Evolutionary conservation across 2,888 invertebrate species (phyloP), one percentile per base, ranked within the genome.

Genomic region (Cosmia trapezina): DNA sequence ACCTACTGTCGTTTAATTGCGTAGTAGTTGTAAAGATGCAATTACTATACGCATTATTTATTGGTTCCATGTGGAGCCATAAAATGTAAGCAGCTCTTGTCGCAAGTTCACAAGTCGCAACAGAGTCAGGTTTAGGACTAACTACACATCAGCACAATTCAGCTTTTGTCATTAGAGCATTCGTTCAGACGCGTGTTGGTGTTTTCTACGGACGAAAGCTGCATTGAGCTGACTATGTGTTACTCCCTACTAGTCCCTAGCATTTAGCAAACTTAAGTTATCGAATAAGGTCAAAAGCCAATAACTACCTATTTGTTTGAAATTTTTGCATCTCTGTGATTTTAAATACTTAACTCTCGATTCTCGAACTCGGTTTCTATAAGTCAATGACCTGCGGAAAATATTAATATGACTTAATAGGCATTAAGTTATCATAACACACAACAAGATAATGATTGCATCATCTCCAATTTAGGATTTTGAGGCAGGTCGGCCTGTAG

Each of bases 401-500:
- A 57, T 28, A 19, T 66, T 63, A 12, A 43, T 49, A 28, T 63
- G n/a, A 54, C 56, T 51, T 49, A 61, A 56, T 49, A 33, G 28
- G 28, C 11, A 70, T 43, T 60, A 22, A 54, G 41, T 60, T 59
- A 61, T 57, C 66, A 73, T 56, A 37, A 22, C 37, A 57, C 37
- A 41, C 28, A 60, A 45, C 33, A 47, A 73, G 62, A 74, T 73
- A 81, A 84, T 69, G 28, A 68, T 86, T 85, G 83, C 86, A 83
- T 85, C 86, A 86, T 83, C 76, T 65, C 74, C 63, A 57, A 63
- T 81, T 83, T 79, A 61, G 67, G 64, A 75, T 71, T 68, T 84
- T 76, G 76, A 73, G 75, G 84, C 81, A 83, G 79, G 73, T 71
- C 79, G 73, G 70, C 37, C 79, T 80, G 86, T 83, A 83, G 88